phyloP scores from a whole-genome alignment of 2,888 invertebrate genomes.

The Drosophila testacea region DNA sequence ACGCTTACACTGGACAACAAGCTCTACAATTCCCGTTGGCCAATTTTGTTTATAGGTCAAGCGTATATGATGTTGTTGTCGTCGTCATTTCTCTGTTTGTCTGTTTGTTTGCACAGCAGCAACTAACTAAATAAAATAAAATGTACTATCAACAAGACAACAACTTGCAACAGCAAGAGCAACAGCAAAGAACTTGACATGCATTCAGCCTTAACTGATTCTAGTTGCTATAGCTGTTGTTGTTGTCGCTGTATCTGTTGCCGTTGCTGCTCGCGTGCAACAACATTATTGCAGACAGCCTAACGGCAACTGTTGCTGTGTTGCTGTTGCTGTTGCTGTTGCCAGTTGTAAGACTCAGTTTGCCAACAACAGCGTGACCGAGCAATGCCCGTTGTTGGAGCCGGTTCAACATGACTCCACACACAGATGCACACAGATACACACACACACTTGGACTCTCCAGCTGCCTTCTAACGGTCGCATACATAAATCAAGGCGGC shows the following conservation, averaged over 20 bases:
- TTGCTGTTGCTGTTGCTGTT: constrained; percentile 64
- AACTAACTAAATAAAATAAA: constrained; percentile 74
- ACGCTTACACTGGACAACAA: constrained; percentile 35
- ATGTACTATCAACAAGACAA: constrained; percentile 69
- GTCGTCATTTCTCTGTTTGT: constrained; percentile 34
- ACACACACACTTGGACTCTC: constrained; percentile 13
- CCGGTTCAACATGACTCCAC: constrained; percentile 68
- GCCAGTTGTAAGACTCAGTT: constrained; percentile 46
- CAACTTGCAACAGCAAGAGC: constrained; percentile 34
- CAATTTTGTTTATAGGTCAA: constrained; percentile 78
- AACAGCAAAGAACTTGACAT: constrained; percentile 65
- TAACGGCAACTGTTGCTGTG: constrained; percentile 74
- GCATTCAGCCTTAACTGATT: constrained; percentile 56
- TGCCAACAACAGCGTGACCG: constrained; percentile 65
- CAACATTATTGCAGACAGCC: constrained; percentile 50
- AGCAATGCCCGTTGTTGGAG: constrained; percentile 54
- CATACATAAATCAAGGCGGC: constrained; percentile 76
- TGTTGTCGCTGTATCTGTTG: constrained; percentile 33
- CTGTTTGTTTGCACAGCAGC: constrained; percentile 51
- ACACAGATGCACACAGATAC: constrained; percentile 19
- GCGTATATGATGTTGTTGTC: constrained; percentile 46
- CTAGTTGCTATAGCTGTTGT: constrained; percentile 38
- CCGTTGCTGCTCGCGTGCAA: constrained; percentile 62
- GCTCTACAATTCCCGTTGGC: constrained; percentile 71
- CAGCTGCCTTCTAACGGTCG: constrained; percentile 65